Evolutionary conservation across 2,888 invertebrate species (phyloP), one percentile per base, ranked within the genome.

Genomic region (Myopa testacea): DNA sequence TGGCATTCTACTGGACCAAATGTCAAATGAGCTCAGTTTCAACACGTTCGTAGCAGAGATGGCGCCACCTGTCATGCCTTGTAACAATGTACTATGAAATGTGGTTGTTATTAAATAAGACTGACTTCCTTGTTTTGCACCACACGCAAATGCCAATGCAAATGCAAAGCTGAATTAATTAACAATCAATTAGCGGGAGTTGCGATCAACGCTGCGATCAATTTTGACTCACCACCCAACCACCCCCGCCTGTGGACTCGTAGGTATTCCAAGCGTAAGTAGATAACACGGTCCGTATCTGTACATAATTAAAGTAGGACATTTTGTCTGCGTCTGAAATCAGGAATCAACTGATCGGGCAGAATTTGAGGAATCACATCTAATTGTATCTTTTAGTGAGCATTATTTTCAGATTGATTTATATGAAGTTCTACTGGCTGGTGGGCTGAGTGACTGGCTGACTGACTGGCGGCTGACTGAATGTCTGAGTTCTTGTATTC

Each of bases 11-110:
- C 10, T 58, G 38, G 19, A 65, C 67, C 77, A 80, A 78, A 73
- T 81, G 81, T 81, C 81, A 81, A 72, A 75, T 78, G 78, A 74
- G 78, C 78, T 81, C 78, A 81, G 75, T 80, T 76, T 80, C 78
- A 79, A 81, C 79, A 78, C 77, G 75, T 80, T 60, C 26, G 63
- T 34, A 19, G 52, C 55, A 67, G 34, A 60, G 71, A 37, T 65
- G 72, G 67, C 72, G 77, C 77, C 77, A 72, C 63, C 65, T 71
- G 62, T 50, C 62, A 50, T 6, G 16, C 19, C 40, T 55, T 8
- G 14, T 19, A 14, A 16, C 50, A 34, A 50, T 8, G 14, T 76
- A 26, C 26, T 26, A 26, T 26, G 63, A 76, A 63, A 76, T 62
- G 70, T 76, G 60, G 70, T 70, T 70, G 34, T 50, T 70, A 70